Conservation (phyloP, 2,113 vertebrate genomes). For the Trichechus manatus region DNA sequence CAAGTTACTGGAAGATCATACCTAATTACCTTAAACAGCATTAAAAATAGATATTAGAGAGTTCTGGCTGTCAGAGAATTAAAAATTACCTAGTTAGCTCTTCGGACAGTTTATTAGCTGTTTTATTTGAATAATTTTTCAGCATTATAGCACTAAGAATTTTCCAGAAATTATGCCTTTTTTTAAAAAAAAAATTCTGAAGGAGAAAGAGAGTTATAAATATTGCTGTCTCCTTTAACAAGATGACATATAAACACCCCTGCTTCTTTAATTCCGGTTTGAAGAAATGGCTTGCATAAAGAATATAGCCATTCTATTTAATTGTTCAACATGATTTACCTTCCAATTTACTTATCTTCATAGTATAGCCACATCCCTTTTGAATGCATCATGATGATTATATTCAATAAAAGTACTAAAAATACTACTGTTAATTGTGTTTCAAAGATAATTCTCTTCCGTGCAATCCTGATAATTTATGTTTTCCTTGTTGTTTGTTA, state of each 20-base stretch:
- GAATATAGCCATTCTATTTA: background rate
- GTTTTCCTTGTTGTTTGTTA: constrained; percentile 21
- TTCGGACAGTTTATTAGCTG: background rate
- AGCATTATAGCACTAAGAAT: background rate
- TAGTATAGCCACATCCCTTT: background rate
- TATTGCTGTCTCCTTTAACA: background rate
- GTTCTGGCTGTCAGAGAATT: constrained; percentile 27
- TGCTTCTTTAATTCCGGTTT: constrained; percentile 41
- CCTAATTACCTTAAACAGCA: background rate
- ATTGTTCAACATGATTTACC: background rate
- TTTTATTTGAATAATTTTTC: constrained; percentile 42
- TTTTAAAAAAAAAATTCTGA: constrained; percentile 17
- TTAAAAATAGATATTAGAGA: background rate
- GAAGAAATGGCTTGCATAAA: background rate
- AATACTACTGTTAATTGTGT: constrained; percentile 42
- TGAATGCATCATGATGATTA: background rate
- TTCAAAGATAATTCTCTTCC: constrained; percentile 6
- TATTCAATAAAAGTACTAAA: constrained; percentile 27
- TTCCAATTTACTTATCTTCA: constrained; percentile 47
- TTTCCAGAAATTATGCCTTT: constrained; percentile 14
- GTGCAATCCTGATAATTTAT: background rate
- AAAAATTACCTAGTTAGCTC: background rate
- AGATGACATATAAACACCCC: background rate
- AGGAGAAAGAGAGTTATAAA: constrained; percentile 1
- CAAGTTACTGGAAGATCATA: constrained; percentile 27